A percentile compares a stretch with the other conserved stretches of the same genome.
These are phyloP conservation scores for Mnemiopsis leidyi DNA, from an alignment of 37 sponge, comb jelly and placozoan species.

Conservation along the genomic window DNA sequence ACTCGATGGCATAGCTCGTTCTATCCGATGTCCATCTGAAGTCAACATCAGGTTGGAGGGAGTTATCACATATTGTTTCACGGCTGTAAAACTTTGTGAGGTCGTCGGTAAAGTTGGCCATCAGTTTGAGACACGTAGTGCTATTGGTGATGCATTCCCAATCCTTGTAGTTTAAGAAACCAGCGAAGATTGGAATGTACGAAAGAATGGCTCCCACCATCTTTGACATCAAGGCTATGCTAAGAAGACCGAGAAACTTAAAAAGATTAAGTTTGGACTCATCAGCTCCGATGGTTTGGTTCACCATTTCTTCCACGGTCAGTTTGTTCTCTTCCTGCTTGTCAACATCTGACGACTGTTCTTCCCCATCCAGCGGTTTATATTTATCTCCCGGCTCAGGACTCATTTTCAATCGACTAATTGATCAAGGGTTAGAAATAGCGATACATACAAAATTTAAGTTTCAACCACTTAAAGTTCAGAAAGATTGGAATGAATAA, in stretches of 20 bases:
- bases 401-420: not conserved
- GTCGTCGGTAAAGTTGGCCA: not conserved
- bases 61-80: not conserved
- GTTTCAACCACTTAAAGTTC: no score
- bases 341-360: not conserved
- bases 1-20: constrained; percentile 19
- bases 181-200: not conserved
- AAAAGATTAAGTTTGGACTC: not conserved
- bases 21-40: not conserved
- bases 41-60: not conserved
- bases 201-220: not conserved
- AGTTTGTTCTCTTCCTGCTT: not conserved
- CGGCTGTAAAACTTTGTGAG: not conserved
- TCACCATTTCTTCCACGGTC: not conserved
- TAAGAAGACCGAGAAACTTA: not conserved
- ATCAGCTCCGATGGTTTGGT: not conserved
- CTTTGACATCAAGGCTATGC: not conserved
- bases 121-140: not conserved
- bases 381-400: not conserved
- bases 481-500: no score
- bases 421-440: no score
- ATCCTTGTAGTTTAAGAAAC: not conserved
- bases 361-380: not conserved
- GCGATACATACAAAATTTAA: no score
- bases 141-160: not conserved